Evolutionary conservation across 2,797 vertebrate species (phyloP).

Genomic region (Aeoliscus strigatus): DNA sequence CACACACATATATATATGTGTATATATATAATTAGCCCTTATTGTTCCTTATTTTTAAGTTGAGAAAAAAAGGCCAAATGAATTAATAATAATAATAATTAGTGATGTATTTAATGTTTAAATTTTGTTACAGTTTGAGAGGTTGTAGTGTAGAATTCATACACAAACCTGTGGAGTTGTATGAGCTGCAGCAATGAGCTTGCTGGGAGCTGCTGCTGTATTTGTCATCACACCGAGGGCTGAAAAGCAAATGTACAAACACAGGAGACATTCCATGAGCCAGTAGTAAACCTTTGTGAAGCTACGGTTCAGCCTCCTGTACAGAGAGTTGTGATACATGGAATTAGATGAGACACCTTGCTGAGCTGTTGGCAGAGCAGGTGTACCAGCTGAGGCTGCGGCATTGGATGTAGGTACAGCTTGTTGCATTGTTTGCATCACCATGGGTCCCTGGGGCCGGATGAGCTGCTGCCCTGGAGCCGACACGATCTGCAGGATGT

Average conservation of each 20-base stretch:
- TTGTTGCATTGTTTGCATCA: slow-evolving; percentile 88
- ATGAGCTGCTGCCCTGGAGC: slow-evolving; percentile 91
- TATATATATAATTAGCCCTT: too few relatives aligned
- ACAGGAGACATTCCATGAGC: background rate
- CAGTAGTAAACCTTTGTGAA: background rate
- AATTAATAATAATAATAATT: too few relatives aligned
- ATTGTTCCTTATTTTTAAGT: too few relatives aligned
- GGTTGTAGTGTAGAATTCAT: too few relatives aligned
- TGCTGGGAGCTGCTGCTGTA: slow-evolving; percentile 52
- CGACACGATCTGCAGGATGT: slow-evolving; percentile 96
- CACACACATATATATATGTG: too few relatives aligned
- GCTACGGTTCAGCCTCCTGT: background rate
- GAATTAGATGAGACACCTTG: slow-evolving; percentile 72
- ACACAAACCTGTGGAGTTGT: slow-evolving; percentile 61
- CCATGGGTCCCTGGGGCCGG: slow-evolving; percentile 84
- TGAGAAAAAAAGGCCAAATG: too few relatives aligned
- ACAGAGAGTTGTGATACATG: background rate
- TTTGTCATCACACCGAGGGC: slow-evolving; percentile 49
- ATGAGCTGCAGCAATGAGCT: slow-evolving; percentile 38
- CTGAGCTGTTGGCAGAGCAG: slow-evolving; percentile 67
- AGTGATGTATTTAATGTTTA: too few relatives aligned
- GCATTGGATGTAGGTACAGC: slow-evolving; percentile 79
- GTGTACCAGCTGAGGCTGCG: slow-evolving; percentile 73
- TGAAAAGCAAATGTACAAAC: slow-evolving; percentile 25
- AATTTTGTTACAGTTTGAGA: too few relatives aligned